Percentiles rank a stretch among this genome's conserved stretches.
Evolutionary conservation across 2,113 vertebrate genomes (phyloP).

Genomic region (Hucho hucho): DNA sequence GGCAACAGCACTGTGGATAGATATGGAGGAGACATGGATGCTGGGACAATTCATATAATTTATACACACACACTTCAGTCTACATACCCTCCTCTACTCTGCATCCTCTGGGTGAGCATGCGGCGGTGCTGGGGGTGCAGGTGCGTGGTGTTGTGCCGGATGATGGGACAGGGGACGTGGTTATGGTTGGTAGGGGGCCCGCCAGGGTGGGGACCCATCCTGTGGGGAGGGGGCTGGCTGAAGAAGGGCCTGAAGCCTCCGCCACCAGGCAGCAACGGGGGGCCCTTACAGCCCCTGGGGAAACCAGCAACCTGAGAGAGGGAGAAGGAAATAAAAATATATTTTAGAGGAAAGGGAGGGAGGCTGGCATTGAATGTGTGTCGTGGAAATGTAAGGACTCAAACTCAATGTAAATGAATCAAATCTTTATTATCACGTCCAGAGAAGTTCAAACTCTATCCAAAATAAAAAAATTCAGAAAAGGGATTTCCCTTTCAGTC

Average conservation of each 20-base stretch:
- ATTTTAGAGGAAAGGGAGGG: not conserved
- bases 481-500: too few relatives aligned
- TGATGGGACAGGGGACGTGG: conserved; percentile 26
- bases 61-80: too few relatives aligned
- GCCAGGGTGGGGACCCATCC: conserved; percentile 53
- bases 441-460: too few relatives aligned
- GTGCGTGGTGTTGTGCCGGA: conserved; percentile 92
- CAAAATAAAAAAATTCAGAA: too few relatives aligned
- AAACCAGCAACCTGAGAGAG: conserved; percentile 78
- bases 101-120: conserved; percentile 89
- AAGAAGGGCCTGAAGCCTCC: conserved; percentile 88
- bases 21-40: too few relatives aligned
- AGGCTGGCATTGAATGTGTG: not conserved
- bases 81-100: conserved; percentile 78
- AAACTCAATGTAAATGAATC: too few relatives aligned
- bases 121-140: conserved; percentile 94
- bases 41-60: too few relatives aligned
- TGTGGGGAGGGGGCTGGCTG: conserved; percentile 73
- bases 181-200: conserved; percentile 54
- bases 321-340: conserved; percentile 30
- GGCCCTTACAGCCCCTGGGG: conserved; percentile 58
- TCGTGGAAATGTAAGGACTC: too few relatives aligned
- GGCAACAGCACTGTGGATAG: too few relatives aligned
- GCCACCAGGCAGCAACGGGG: conserved; percentile 76
- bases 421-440: too few relatives aligned